Evolutionary conservation across 2,888 invertebrate species (phyloP), one percentile per base, ranked within the genome.

Genomic region (Drosophila prolongata): DNA sequence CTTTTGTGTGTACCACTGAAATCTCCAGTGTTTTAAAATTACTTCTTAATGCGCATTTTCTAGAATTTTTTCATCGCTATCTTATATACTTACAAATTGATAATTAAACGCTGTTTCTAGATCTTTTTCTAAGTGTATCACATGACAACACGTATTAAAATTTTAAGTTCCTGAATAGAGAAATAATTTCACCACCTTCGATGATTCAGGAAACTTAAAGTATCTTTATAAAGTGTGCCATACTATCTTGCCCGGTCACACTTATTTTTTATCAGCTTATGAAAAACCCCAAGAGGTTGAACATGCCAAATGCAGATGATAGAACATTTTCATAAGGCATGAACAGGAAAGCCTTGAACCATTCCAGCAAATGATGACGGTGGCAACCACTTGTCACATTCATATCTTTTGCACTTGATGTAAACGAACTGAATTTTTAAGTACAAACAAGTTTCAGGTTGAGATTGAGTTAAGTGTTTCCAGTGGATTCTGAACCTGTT

Each of bases 401-500:
- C 64, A 62, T 62, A 62, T 62, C 49, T 62, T 27, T 64, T 35
- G 42, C 6, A 49, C n/a, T 62, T 64, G 37, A 62, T 62, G 62
- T 64, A 62, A 62, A 47, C 64, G n/a, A 14, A 42, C 8, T 52
- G 27, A 10, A 35, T 49, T 40, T 62, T 19, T 24, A 38, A 35
- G 13, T 42, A 35, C 27, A 49, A 64, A 64, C 62, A 16, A 42
- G 62, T 62, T 62, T 30, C 30, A 30, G 42, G 11, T 9, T 27
- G 42, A 14, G 38, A 38, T 56, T 50, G 38, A 30, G 64, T 35
- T 16, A 35, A 62, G 64, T 42, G 19, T 24, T 49, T 49, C 47
- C 64, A 62, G 62, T 49, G 47, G 24, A 62, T 62, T 62, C 62
- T 62, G 62, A 35, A 72, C 53, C 72, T 59, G 71, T 70, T 58